Evolutionary conservation across 2,888 invertebrate species (phyloP).

Genomic region (Cephus runcator): DNA sequence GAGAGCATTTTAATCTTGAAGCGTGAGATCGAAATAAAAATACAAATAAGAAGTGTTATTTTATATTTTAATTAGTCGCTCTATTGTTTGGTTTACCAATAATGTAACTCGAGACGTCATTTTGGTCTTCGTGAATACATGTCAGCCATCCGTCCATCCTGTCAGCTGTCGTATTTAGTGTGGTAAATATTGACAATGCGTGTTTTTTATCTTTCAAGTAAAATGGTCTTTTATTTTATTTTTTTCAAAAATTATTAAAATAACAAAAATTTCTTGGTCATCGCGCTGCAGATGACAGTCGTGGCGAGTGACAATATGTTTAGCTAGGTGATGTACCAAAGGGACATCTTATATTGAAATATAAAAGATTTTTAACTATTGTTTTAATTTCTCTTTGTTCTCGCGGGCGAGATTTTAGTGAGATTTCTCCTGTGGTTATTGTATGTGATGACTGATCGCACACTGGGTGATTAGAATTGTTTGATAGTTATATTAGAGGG

Average conservation of each 20-base stretch:
- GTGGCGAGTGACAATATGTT: background rate
- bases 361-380: background rate
- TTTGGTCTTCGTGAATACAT: background rate
- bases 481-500: background rate
- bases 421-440: background rate
- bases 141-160: constrained; percentile 59
- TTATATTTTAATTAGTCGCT: background rate
- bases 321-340: background rate
- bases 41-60: background rate
- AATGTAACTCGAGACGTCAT: background rate
- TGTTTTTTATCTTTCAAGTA: background rate
- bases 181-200: background rate
- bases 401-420: constrained; percentile 53
- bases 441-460: background rate
- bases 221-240: background rate
- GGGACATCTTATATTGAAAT: background rate
- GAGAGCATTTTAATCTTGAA: background rate
- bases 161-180: constrained; percentile 41
- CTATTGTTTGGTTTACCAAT: background rate
- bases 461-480: background rate
- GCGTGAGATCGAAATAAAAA: background rate
- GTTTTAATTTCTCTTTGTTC: constrained; percentile 34
- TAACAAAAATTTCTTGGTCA: background rate
- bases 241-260: background rate
- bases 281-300: background rate